A percentile compares a stretch with the other conserved stretches of the same genome.
Evolutionary conservation across 2,113 vertebrate genomes (phyloP).

Genomic region (Lanius ludovicianus): DNA sequence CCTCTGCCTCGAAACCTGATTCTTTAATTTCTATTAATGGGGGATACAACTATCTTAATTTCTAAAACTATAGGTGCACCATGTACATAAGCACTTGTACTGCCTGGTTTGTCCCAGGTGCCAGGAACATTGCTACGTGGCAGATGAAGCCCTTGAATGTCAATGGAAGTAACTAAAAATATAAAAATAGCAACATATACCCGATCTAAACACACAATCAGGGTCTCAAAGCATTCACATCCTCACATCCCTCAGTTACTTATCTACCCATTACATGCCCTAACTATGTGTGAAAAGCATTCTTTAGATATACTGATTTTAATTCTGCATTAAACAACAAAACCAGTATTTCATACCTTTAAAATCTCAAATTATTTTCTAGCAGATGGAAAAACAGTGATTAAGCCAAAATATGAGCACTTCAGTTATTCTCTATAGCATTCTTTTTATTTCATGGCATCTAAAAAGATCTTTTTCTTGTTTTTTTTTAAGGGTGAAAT

Average conservation of each 20-base stretch:
- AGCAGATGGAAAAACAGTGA: background rate
- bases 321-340: background rate
- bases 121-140: background rate
- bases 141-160: background rate
- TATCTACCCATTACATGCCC: accelerated
- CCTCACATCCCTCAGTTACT: background rate
- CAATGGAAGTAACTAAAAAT: background rate
- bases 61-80: accelerated
- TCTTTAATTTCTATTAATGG: background rate
- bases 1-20: background rate
- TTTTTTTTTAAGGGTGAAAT: background rate
- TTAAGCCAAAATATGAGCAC: background rate
- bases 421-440: background rate
- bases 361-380: background rate
- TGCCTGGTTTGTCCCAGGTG: background rate
- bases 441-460: background rate
- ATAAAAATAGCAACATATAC: background rate
- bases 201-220: background rate
- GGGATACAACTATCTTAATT: background rate
- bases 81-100: background rate
- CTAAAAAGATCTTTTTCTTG: background rate
- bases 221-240: background rate
- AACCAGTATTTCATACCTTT: background rate
- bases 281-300: background rate
- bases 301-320: background rate